These are phyloP conservation scores for Harlomillsia oculata DNA, from an alignment of 1,140 invertebrate species.

Conservation along the genomic window DNA sequence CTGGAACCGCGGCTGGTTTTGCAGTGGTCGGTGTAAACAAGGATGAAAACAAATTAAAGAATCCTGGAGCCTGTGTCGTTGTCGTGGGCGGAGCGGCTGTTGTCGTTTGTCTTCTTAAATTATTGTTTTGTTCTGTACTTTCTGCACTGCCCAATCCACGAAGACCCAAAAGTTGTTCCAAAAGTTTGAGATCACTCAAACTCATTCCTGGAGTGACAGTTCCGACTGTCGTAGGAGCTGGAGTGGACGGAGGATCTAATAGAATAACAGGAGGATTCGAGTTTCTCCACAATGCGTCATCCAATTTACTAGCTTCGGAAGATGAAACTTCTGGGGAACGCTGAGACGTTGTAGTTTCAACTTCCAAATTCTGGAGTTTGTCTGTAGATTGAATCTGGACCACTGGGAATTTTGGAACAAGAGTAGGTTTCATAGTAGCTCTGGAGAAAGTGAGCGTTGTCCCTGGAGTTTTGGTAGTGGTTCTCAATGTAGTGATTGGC, in stretches of 20 bases:
- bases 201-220: not conserved
- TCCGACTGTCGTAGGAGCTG: not conserved
- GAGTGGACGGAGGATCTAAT: no score
- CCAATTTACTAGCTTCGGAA: no score
- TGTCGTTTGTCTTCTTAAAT: not conserved
- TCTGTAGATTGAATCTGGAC: no score
- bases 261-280: no score
- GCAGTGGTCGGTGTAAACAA: constrained; percentile 3
- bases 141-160: not conserved
- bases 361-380: no score
- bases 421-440: not conserved
- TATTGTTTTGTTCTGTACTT: not conserved
- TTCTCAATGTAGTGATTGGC: not conserved
- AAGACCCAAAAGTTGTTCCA: not conserved
- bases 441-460: no score
- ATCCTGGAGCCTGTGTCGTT: constrained; percentile 10
- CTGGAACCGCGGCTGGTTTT: not conserved
- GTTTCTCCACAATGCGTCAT: no score
- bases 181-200: constrained; percentile 1
- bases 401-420: no score
- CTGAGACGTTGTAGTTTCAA: no score
- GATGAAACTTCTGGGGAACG: no score
- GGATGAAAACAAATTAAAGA: constrained; percentile 1
- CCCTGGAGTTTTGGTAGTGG: not conserved
- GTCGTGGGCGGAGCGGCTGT: not conserved